Evolutionary conservation across 2,888 invertebrate genomes (phyloP).

Genomic region (Cetonia aurata): DNA sequence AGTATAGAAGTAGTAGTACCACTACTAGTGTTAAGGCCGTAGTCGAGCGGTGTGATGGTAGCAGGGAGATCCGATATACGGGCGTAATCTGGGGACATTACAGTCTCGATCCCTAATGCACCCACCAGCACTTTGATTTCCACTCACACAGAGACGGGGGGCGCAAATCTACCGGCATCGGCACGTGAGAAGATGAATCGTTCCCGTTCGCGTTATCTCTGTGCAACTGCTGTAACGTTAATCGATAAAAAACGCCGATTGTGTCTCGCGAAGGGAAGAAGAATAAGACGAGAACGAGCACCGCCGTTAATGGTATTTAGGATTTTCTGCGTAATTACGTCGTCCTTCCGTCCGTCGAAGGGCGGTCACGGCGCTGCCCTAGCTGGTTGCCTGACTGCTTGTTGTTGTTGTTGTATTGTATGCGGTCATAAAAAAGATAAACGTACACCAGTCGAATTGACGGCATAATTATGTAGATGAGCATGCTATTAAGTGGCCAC

Average conservation of each 20-base stretch:
- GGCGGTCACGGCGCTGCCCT: slow-evolving; percentile 1
- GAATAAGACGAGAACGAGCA: slow-evolving; percentile 19
- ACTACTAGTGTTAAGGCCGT: neutral
- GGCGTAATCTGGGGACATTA: slow-evolving; percentile 57
- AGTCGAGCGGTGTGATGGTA: slow-evolving; percentile 4
- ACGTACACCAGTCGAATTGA: slow-evolving; percentile 43
- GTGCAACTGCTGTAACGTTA: slow-evolving; percentile 44
- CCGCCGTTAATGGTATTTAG: slow-evolving; percentile 50
- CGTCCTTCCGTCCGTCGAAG: slow-evolving; percentile 23
- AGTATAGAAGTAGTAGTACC: slow-evolving; percentile 15
- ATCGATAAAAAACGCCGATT: slow-evolving; percentile 46
- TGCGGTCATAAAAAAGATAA: slow-evolving; percentile 43
- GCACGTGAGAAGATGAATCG: slow-evolving; percentile 49
- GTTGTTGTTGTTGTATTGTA: slow-evolving; percentile 28
- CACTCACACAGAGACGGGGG: slow-evolving; percentile 48
- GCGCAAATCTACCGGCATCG: slow-evolving; percentile 22
- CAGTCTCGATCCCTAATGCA: slow-evolving; percentile 56
- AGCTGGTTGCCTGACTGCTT: slow-evolving; percentile 13
- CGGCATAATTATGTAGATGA: slow-evolving; percentile 46
- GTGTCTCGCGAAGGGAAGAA: slow-evolving; percentile 33
- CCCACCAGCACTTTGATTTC: slow-evolving; percentile 56
- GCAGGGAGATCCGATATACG: slow-evolving; percentile 52
- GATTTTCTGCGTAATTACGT: slow-evolving; percentile 48
- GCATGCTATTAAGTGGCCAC: slow-evolving; percentile 28
- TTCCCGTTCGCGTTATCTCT: slow-evolving; percentile 44